phyloP scores from a whole-genome alignment of 2,797 vertebrate species.

The Eurystomus glaucurus region DNA sequence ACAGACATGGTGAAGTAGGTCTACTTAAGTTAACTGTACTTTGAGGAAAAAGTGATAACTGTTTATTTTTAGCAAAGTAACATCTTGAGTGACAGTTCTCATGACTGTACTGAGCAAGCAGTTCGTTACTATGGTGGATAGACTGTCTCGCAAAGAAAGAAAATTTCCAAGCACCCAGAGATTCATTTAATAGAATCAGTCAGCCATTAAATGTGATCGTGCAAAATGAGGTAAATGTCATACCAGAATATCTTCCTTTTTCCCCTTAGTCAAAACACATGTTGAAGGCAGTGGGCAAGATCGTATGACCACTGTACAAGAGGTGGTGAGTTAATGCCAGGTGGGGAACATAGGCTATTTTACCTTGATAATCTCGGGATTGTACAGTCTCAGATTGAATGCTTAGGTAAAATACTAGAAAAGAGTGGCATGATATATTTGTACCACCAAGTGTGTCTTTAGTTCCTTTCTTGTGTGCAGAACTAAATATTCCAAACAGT shows the following conservation, averaged over 20 bases:
- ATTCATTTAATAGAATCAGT: background rate
- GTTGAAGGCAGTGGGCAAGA: background rate
- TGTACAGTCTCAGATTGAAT: background rate
- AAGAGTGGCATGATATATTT: background rate
- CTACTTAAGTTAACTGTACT: background rate
- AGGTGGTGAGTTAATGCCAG: background rate
- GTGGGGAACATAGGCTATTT: background rate
- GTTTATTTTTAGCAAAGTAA: slow-evolving; percentile 17
- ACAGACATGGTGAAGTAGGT: background rate
- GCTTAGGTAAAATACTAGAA: background rate
- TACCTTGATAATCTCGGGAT: background rate
- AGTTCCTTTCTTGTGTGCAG: background rate
- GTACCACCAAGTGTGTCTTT: background rate
- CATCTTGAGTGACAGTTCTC: slow-evolving; percentile 24
- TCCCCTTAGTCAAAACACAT: background rate
- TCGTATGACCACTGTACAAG: background rate
- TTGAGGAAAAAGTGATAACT: background rate
- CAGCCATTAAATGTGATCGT: background rate
- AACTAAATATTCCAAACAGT: background rate
- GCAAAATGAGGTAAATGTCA: background rate
- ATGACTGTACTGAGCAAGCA: slow-evolving; percentile 15
- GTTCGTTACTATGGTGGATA: background rate
- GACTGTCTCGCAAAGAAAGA: background rate
- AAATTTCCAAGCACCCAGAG: background rate
- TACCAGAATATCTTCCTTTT: background rate